Evolutionary conservation across 2,888 invertebrate species (phyloP).

Genomic region (Pseudeuparius sepicola): DNA sequence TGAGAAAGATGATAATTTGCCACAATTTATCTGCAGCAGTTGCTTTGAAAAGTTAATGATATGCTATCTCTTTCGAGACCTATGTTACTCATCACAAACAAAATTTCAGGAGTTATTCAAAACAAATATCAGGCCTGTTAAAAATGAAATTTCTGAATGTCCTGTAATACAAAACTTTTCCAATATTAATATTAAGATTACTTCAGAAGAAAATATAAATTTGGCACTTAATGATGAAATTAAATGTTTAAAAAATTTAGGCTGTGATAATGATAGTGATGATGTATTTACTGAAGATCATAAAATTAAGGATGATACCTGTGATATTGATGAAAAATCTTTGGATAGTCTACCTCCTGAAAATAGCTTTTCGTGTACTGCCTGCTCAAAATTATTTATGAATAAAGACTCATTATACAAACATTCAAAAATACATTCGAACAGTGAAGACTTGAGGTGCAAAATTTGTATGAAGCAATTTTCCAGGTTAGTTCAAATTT

Average conservation of each 20-base stretch:
- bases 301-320: no score
- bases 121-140: no score
- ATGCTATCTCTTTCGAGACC: constrained; percentile 27
- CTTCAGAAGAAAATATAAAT: no score
- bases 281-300: constrained; percentile 7
- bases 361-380: constrained; percentile 20
- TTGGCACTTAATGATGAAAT: no score
- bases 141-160: no score
- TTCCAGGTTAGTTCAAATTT: constrained; percentile 21
- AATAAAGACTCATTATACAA: constrained; percentile 26
- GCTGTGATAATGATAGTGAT: constrained; percentile 12
- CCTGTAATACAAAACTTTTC: no score
- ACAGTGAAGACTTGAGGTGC: constrained; percentile 23
- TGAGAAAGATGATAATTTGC: constrained; percentile 23
- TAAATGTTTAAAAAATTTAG: constrained; percentile 14
- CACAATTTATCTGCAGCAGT: constrained; percentile 27
- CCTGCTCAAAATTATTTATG: constrained; percentile 23
- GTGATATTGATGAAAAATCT: no score
- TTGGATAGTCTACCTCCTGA: no score
- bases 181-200: no score
- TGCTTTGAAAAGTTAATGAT: constrained; percentile 27
- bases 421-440: constrained; percentile 26
- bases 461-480: constrained; percentile 24
- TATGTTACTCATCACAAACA: constrained; percentile 25
- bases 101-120: constrained; percentile 22